Evolutionary conservation across 2,113 vertebrate genomes (phyloP), one percentile per base, ranked within the genome.

Genomic region (Pterophyllum scalare): DNA sequence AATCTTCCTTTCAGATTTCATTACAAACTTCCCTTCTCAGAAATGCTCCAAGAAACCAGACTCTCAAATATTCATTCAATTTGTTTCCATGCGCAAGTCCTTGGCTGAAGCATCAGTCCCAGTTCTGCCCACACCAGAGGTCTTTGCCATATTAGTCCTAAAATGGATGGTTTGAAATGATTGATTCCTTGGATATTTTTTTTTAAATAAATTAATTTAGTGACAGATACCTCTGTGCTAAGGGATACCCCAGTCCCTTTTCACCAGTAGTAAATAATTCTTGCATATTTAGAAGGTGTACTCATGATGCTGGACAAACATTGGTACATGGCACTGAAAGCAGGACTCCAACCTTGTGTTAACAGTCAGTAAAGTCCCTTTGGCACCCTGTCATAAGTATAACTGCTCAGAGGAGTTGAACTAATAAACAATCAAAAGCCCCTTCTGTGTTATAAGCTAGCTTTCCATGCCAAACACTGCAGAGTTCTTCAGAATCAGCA

Each of bases 1-100:
- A 67, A 84, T 83, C 11, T 82, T 40, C 56, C 2, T 54, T 46
- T 85, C 54, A 54, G 20, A 67, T 92, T 82, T 88, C 75, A 78
- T 82, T 67, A 28, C 24, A 74, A 67, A 62, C 62, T 61, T 81
- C 64, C 19, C 43, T 76, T 75, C 74, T 85, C 35, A 82, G 62
- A 77, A 87, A 83, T 65, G n/a, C 58, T 84, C 61, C 62, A 38
- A 26, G 35, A 90, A 89, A 91, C 76, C 31, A 70, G 82, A 88
- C 46, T 19, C 40, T 58, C 19, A 22, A 43, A 87, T 75, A 35
- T 26, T 24, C 52, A 52, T 38, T 81, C 26, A 38, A 22, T 88
- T 77, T 77, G 75, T 90, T 91, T 89, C 77, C 86, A 81, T 84
- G 11, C 79, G 20, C 40, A 59, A 61, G n/a, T 76, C 49, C 61